phyloP scores from a whole-genome alignment of 64 coral and sea anemone species.

The Stylophora pistillata region DNA sequence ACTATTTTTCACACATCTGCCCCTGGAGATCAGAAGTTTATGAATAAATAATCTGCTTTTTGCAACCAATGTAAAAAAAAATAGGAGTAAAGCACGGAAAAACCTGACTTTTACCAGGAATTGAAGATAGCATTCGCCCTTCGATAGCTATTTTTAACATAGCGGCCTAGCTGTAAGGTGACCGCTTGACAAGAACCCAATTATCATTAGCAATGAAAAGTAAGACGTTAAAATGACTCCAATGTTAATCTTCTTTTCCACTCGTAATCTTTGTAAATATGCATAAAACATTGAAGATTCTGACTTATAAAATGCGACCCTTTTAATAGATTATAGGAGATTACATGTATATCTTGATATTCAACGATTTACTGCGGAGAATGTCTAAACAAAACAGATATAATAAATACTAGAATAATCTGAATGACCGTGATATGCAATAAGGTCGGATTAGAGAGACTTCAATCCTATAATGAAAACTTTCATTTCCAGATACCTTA shows the following conservation, averaged over 20 bases:
- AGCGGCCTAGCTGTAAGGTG: not conserved
- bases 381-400: too few species aligned
- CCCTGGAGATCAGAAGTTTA: not conserved
- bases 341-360: too few species aligned
- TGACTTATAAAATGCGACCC: too few species aligned
- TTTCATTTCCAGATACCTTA: too few species aligned
- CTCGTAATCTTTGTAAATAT: not conserved
- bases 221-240: not conserved
- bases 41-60: slow-evolving; percentile 13
- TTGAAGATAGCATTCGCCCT: not conserved
- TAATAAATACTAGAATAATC: too few species aligned
- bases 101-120: not conserved
- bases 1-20: not conserved
- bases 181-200: not conserved
- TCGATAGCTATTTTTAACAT: not conserved
- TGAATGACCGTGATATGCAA: too few species aligned
- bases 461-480: too few species aligned
- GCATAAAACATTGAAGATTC: not conserved
- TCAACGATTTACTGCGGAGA: too few species aligned
- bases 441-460: too few species aligned
- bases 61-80: not conserved
- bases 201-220: not conserved
- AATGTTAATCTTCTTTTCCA: not conserved
- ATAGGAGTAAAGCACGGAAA: not conserved
- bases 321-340: too few species aligned